Evolutionary conservation across 2,888 invertebrate genomes (phyloP), one percentile per base, ranked within the genome.

Genomic region (Kryphioiulus occultus): DNA sequence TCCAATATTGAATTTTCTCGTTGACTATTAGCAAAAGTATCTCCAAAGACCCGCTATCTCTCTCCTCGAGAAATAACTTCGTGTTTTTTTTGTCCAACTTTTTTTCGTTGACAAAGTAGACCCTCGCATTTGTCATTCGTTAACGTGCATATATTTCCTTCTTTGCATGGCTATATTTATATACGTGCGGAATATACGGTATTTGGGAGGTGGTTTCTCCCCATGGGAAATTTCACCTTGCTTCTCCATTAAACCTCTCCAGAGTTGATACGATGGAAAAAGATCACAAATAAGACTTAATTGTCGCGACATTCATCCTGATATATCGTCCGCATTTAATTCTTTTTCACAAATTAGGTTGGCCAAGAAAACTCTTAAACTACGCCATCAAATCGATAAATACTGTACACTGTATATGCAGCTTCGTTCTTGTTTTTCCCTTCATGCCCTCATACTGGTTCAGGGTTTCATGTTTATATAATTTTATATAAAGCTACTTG

Each of bases 1-100:
- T 68, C 59, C 59, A 68, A 68, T 68, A 68, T 68, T 68, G 59
- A 68, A 68, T 68, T 68, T 68, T 68, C 59, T n/a, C 59, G 22
- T 68, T 68, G 22, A 68, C 59, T 68, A 68, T 68, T 68, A 68
- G 59, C 59, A 68, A 68, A 68, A 68, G n/a, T 68, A 68, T 22
- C 22, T 22, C 59, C 53, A 19, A 19, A 53, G 19, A 22, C 3
- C 59, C n/a, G 22, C 59, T n/a, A 5, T 35, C 35, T 35, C 35
- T 35, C 59, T 22, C 22, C 59, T 68, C 22, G 22, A 9, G 22
- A 47, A 47, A 47, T 47, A 47, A 47, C 47, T 47, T 12, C 47
- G 1, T 7, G 35, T 68, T 68, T 9, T 68, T 5, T 26, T 68
- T 22, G 59, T 68, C 59, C 22, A 10, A 22, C 9, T 22, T n/a